Evolutionary conservation across 2,113 vertebrate species (phyloP), one percentile per base, ranked within the genome.

Genomic region (Petromus typicus): DNA sequence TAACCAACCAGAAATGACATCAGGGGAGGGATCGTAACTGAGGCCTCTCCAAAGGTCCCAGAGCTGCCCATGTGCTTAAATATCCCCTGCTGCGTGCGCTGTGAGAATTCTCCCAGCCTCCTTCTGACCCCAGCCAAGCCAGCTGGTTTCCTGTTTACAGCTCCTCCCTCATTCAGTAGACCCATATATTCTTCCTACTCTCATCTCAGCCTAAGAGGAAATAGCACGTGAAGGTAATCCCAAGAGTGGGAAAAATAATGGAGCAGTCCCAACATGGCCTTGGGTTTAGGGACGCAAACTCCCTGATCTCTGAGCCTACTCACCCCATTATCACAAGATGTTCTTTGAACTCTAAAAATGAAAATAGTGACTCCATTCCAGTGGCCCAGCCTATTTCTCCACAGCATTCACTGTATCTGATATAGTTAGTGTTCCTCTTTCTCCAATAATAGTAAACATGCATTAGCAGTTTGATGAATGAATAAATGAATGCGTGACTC

Each of bases 161-260:
- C 1, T 5, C 1, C 1, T 27, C 4, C 0, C 0, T 0, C 3
- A 13, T n/a, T 56, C 32, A 88, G 34, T 37, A 56, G 23, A 40
- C 75, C 51, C 7, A 75, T 0, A 67, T 43, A 73, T 23, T 75
- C 67, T 91, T 82, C 48, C 66, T 37, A 40, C 22, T 10, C 20
- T 61, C 54, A 20, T 59, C 23, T 11, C 16, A 79, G 45, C 30
- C 61, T 7, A 13, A 20, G 40, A 0, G 7, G 8, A 63, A 80
- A 64, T 22, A 12, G 20, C 40, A 89, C 5, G n/a, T 40, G 56
- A 79, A 92, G 3, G 17, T 30, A 73, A 48, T 9, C 18, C 73
- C 37, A 67, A 20, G 1, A 79, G 30, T 32, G 40, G 22, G 51
- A 61, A 82, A 25, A 63, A 43, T 11, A 69, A 34, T 2, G 13